These are phyloP conservation scores for Morphnarchus princeps DNA, from an alignment of 2,113 vertebrate species.

Conservation along the genomic window DNA sequence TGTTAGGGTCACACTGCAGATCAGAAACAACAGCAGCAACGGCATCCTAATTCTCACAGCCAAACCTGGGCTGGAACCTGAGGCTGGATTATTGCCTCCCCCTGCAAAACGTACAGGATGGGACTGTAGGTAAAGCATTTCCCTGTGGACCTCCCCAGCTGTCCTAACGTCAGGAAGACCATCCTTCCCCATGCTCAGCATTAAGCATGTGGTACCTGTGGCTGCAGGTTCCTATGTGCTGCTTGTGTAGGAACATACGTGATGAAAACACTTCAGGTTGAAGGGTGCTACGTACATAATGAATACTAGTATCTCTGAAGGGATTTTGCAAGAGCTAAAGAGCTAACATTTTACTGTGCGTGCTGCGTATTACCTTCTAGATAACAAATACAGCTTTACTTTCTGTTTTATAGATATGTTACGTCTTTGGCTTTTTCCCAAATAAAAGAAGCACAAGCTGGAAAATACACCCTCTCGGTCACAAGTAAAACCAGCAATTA, in stretches of 20 bases:
- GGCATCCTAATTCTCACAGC: background rate
- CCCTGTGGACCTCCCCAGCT: background rate
- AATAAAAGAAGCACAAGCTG: constrained; percentile 73
- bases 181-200: background rate
- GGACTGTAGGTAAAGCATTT: background rate
- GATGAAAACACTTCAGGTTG: background rate
- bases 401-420: constrained; percentile 58
- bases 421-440: constrained; percentile 59
- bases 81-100: background rate
- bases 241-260: background rate
- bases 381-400: background rate
- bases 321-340: background rate
- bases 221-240: background rate
- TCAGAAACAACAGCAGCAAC: background rate
- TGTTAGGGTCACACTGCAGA: background rate
- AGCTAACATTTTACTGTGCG: background rate
- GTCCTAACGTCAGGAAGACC: background rate
- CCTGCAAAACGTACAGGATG: background rate
- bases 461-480: constrained; percentile 75
- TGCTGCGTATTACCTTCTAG: background rate
- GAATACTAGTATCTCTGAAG: background rate
- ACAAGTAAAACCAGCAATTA: constrained; percentile 39
- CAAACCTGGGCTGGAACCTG: background rate
- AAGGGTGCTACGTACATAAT: background rate
- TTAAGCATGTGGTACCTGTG: background rate